Evolutionary conservation across 2,888 invertebrate genomes (phyloP).

Genomic region (Eupithecia subumbrata): DNA sequence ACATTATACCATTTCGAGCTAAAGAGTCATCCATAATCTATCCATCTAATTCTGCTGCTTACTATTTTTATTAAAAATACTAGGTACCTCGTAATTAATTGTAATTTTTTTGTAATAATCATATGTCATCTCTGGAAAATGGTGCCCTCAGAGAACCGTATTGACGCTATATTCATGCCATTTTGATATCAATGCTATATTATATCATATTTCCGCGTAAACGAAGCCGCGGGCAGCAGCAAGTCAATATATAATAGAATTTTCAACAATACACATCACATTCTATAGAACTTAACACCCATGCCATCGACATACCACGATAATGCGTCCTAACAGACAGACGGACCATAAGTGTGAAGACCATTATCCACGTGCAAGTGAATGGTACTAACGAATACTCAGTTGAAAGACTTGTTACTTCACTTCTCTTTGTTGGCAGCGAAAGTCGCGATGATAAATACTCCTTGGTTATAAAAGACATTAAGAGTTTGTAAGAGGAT

Average conservation of each 20-base stretch:
- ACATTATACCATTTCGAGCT: too few species aligned
- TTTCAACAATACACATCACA: background rate
- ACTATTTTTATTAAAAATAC: too few species aligned
- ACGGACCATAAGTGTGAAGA: slow-evolving; percentile 45
- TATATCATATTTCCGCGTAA: background rate
- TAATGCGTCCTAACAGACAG: background rate
- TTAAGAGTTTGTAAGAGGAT: background rate
- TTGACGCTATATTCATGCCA: too few species aligned
- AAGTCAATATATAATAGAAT: background rate
- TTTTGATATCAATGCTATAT: too few species aligned
- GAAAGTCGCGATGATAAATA: background rate
- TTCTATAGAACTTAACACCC: background rate
- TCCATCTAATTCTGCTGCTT: too few species aligned
- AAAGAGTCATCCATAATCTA: too few species aligned
- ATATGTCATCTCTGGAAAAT: too few species aligned
- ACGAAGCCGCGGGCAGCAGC: background rate
- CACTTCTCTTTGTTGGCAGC: background rate
- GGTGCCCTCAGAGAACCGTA: too few species aligned
- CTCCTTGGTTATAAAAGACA: background rate
- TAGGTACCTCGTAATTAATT: too few species aligned
- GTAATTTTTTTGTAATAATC: too few species aligned
- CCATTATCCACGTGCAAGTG: slow-evolving; percentile 34
- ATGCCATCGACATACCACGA: slow-evolving; percentile 1
- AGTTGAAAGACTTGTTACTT: slow-evolving; percentile 34
- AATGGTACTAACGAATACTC: slow-evolving; percentile 58